Evolutionary conservation across 2,888 invertebrate species (phyloP), one percentile per base, ranked within the genome.

Genomic region (Yponomeuta malinellus): DNA sequence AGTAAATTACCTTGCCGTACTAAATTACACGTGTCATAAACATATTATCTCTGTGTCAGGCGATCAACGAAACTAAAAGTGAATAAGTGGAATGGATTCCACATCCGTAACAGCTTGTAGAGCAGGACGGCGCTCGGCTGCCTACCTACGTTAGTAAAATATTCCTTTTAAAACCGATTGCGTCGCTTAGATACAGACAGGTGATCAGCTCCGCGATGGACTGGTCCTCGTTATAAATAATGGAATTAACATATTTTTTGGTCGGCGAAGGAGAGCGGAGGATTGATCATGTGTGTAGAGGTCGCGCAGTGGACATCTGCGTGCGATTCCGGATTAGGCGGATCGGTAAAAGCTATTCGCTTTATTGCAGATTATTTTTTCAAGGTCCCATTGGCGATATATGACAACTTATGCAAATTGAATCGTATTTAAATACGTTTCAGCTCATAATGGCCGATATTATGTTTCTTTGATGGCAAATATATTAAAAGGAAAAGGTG

Each of bases 231-330:
- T 78, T 79, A 84, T 84, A 83, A 85, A 86, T 86, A 83, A 83
- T 81, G 74, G 77, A 79, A 88, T 88, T 86, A 81, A 76, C 85
- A 88, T 87, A 84, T 85, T 85, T 66, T 71, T 68, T 52, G 70
- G 68, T 68, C 70, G 63, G 37, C 67, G 70, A 63, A 68, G 48
- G 72, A 70, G 72, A 70, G 67, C 70, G 71, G 71, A 37, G 70
- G 84, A 86, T 85, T 81, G 85, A 82, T 80, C 80, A 80, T 82
- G 76, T 64, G 52, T 59, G 52, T 78, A 81, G 87, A 88, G 88
- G 88, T 87, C 86, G 81, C 74, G 75, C 75, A 78, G 83, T 85
- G 82, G 87, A 86, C 85, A 83, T 73, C 71, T 81, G 83, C 79
- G 81, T 79, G 75, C 80, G 78, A 81, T 81, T 81, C 81, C 81